phyloP scores from a whole-genome alignment of 2,113 vertebrate species.

The Symphodus melops region DNA sequence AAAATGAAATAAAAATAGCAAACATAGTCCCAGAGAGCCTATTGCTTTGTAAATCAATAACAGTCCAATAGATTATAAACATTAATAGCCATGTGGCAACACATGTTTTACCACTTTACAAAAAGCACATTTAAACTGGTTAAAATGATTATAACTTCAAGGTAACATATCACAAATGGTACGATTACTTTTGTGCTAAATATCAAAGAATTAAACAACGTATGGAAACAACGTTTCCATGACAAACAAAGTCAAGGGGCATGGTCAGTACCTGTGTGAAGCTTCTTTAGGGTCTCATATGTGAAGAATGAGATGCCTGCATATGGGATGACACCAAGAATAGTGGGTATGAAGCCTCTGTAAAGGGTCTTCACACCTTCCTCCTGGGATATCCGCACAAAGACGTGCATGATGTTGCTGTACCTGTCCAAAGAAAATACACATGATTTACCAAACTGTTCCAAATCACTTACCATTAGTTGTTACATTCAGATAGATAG shows the following conservation, averaged over 20 bases:
- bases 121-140: too few species aligned
- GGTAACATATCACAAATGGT: too few species aligned
- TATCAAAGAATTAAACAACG: too few species aligned
- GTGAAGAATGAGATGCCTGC: constrained; percentile 98
- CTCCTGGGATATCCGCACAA: constrained; percentile 93
- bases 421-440: constrained; percentile 84
- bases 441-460: background rate
- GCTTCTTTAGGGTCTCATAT: constrained; percentile 93
- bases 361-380: constrained; percentile 93
- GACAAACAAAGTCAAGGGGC: background rate
- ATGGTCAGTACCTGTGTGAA: constrained; percentile 87
- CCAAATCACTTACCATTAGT: background rate
- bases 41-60: too few species aligned
- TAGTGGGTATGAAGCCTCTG: constrained; percentile 92
- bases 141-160: too few species aligned
- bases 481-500: background rate
- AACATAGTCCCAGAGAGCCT: too few species aligned
- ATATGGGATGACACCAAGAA: constrained; percentile 94
- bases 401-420: constrained; percentile 95
- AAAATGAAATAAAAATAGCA: too few species aligned
- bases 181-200: too few species aligned
- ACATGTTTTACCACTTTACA: too few species aligned
- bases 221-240: too few species aligned
- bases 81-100: too few species aligned
- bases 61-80: too few species aligned